Base-by-base conservation (phyloP, 2,888 invertebrate genomes). In the Liopterus haemorrhoidalis region DNA sequence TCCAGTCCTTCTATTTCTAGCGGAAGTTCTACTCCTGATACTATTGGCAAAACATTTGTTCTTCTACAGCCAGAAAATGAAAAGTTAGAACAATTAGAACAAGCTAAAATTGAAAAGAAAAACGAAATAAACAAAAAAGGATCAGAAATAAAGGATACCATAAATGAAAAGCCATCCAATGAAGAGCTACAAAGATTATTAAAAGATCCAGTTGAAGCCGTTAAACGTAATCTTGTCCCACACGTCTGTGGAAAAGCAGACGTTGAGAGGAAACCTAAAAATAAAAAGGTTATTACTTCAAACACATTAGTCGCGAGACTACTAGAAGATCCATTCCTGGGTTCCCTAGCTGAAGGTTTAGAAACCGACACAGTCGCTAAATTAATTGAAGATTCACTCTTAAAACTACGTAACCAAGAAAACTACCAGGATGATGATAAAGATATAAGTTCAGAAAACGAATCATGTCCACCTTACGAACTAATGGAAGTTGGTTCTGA, bases 151-250 rank as follows among this genome's bases (percentile, higher is more conserved):
- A 30, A 22, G 5, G 21, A 19, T 14, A 16, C 18, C 25, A 14
- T 24, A 20, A 24, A 21, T 6, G 44, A 46, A 15, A 37, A 48
- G 33, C 36, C 40, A 19, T 40, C 36, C 6, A 28, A 42, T n/a
- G 46, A 46, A 36, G 43, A 52, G 31, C 25, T 31, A 32, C 44
- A 38, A 22, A 43, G 43, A 28, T 73, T 82, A 50, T 61, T 83
- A 27, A 72, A 73, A 52, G 81, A 85, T 67, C 85, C 85, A 1
- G 85, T 85, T 5, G 83, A 85, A 72, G 85, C 85, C 11, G 81
- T 85, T 3, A 76, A 76, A 58, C 72, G 80, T 54, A 84, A 85
- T 65, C 70, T 85, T 51, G 79, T 85, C 58, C 85, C 85, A 31
- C 85, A 85, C 62, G 81, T 85, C 40, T 85, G 85, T 66, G 85